A percentile compares a stretch with the other conserved stretches of the same genome.
These are phyloP conservation scores for Peromyscus eremicus DNA, from an alignment of 2,797 vertebrate species.

Conservation along the genomic window DNA sequence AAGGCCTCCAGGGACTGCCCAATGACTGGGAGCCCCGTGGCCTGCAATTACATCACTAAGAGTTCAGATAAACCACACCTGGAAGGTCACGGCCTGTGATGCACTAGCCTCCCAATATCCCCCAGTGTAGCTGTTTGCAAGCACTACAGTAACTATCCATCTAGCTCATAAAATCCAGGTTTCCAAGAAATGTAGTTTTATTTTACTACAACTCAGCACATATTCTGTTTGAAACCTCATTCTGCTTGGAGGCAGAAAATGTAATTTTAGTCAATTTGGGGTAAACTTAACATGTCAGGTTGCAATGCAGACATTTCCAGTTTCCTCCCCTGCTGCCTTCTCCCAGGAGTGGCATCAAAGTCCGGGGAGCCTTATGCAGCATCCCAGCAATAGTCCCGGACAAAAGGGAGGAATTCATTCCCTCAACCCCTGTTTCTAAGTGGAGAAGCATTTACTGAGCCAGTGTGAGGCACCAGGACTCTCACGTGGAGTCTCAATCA, in stretches of 20 bases:
- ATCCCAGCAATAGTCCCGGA: background rate
- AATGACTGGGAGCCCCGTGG: background rate
- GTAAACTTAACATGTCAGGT: constrained; percentile 14
- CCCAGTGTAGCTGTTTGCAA: background rate
- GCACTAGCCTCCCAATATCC: background rate
- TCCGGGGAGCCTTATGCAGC: background rate
- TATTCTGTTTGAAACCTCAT: constrained; percentile 20
- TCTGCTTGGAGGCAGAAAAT: constrained; percentile 51
- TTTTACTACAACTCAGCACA: constrained; percentile 44
- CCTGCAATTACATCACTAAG: background rate
- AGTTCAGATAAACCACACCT: background rate
- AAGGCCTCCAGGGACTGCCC: background rate
- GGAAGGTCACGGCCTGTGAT: background rate
- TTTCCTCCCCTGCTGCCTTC: background rate
- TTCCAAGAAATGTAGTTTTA: constrained; percentile 1
- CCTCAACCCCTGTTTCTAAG: background rate
- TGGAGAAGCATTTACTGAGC: background rate
- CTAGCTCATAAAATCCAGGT: constrained; percentile 6
- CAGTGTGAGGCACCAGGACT: too few species aligned
- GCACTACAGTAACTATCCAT: background rate
- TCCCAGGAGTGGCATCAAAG: background rate
- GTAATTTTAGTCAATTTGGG: constrained; percentile 30
- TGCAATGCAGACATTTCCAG: background rate
- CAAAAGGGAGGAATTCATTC: background rate
- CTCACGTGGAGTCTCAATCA: background rate